Conservation (phyloP, 2,113 vertebrate species). For the Stigmatopora argus region DNA sequence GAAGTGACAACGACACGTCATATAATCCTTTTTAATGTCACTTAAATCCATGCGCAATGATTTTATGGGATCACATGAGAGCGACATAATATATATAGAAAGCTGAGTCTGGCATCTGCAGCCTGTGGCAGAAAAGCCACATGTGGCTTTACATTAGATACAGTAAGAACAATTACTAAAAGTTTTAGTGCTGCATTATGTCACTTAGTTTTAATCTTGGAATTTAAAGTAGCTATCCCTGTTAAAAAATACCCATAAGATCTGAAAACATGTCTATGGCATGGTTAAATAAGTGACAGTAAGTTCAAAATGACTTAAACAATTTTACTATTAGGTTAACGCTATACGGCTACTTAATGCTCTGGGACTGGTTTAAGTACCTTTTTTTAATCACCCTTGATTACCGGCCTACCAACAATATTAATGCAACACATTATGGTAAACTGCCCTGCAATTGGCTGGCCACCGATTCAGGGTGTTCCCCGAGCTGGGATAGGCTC, state of each 20-base stretch:
- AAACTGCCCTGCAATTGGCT: too few relatives aligned
- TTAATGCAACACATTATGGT: not conserved
- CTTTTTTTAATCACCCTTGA: not conserved
- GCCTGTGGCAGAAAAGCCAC: too few relatives aligned
- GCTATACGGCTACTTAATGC: not conserved
- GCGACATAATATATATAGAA: not conserved
- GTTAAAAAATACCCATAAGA: too few relatives aligned
- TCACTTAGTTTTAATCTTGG: too few relatives aligned
- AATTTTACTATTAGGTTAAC: not conserved
- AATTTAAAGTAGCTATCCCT: too few relatives aligned
- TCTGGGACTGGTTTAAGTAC: not conserved
- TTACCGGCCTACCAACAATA: not conserved
- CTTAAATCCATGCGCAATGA: not conserved
- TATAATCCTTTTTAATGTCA: constrained; percentile 1
- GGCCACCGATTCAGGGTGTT: too few relatives aligned
- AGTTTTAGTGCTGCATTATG: too few relatives aligned
- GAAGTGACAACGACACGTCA: not conserved
- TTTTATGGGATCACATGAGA: not conserved
- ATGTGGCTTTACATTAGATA: too few relatives aligned
- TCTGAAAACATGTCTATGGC: too few relatives aligned
- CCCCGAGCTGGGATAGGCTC: too few relatives aligned
- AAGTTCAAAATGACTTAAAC: not conserved
- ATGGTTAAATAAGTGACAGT: not conserved
- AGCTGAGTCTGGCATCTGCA: too few relatives aligned
- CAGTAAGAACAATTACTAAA: too few relatives aligned